These are phyloP conservation scores for Cheilosia variabilis DNA, from an alignment of 2,888 invertebrate genomes.

Conservation along the genomic window DNA sequence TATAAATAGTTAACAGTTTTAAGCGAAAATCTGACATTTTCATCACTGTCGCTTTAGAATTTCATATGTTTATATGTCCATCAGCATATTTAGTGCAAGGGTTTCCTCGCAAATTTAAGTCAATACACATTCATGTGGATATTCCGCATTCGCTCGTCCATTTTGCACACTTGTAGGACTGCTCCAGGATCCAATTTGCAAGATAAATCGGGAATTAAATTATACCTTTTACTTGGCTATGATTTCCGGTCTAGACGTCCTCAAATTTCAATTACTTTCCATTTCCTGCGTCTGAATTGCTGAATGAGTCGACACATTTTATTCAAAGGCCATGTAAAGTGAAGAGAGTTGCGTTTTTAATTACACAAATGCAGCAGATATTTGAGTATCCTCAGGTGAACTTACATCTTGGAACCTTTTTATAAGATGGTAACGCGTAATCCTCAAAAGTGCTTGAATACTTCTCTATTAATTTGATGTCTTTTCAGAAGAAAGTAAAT, in stretches of 20 bases:
- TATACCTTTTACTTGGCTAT: slow-evolving; percentile 2
- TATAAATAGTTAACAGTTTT: neutral
- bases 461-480: no score
- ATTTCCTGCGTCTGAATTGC: slow-evolving; percentile 1
- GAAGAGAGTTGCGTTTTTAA: no score
- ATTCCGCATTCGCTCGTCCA: neutral
- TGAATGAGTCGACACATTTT: neutral
- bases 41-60: neutral
- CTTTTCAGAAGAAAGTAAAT: no score
- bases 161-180: neutral
- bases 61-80: neutral
- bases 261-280: slow-evolving; percentile 13
- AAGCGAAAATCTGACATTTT: neutral
- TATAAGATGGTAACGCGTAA: no score
- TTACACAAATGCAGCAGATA: no score
- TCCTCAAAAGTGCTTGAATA: no score
- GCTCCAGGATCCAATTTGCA: neutral
- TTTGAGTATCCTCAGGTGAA: no score
- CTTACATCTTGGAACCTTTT: no score
- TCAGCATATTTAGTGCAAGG: no score
- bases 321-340: no score
- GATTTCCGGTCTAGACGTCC: slow-evolving; percentile 47
- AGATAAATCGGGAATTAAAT: slow-evolving; percentile 4
- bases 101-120: no score
- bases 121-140: no score